phyloP scores from a whole-genome alignment of 2,113 vertebrate genomes.

The Toxotes jaculatrix region DNA sequence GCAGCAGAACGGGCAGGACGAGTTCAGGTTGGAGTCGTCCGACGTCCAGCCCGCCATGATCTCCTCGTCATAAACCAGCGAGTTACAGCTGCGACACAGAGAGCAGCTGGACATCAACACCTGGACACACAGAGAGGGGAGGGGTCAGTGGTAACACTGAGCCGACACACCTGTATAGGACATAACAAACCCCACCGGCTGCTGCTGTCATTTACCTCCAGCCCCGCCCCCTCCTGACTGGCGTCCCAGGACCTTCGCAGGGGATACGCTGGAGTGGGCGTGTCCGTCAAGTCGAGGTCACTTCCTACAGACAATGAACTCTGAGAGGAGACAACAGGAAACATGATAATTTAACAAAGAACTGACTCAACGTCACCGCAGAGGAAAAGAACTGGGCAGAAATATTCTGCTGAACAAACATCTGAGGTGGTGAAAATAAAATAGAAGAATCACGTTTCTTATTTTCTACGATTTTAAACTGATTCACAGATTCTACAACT shows the following conservation, averaged over 20 bases:
- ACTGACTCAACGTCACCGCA: too few species aligned
- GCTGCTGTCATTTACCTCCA: constrained; percentile 84
- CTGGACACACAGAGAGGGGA: constrained; percentile 78
- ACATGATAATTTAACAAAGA: not conserved
- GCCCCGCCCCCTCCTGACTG: constrained; percentile 79
- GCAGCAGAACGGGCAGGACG: constrained; percentile 91
- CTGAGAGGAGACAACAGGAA: constrained; percentile 69
- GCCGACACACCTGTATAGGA: too few species aligned
- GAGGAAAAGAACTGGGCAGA: too few species aligned
- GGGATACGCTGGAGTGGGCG: constrained; percentile 80
- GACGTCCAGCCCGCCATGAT: constrained; percentile 97
- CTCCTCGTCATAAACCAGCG: constrained; percentile 93
- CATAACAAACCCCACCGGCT: rapidly evolving
- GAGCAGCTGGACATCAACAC: constrained; percentile 92
- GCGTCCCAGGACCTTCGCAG: constrained; percentile 85
- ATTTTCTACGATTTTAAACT: too few species aligned
- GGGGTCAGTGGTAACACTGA: not conserved
- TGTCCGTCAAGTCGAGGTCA: constrained; percentile 89
- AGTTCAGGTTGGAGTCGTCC: constrained; percentile 96
- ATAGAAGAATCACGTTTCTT: too few species aligned
- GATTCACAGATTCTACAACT: too few species aligned
- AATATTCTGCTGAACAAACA: too few species aligned
- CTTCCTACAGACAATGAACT: constrained; percentile 92
- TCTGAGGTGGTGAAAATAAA: too few species aligned
- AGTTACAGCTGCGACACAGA: constrained; percentile 88